These are phyloP conservation scores for Hippasteria phrygiana DNA, from an alignment of 53 echinoderm and acorn worm species.

Conservation along the genomic window DNA sequence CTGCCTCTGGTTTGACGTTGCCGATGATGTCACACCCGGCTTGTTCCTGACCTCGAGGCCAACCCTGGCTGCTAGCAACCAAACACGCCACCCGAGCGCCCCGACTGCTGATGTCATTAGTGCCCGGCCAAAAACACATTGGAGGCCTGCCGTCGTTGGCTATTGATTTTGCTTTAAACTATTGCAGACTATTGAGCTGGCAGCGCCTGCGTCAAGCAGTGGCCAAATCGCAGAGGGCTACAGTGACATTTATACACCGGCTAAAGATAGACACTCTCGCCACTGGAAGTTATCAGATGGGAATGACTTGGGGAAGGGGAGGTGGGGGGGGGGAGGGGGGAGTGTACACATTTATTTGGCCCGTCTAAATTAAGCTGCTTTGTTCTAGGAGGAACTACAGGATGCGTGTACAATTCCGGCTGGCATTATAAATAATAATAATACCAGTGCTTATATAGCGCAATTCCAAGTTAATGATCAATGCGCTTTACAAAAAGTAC, in stretches of 20 bases:
- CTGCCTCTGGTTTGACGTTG: constrained; percentile 41
- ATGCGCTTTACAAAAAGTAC: no score
- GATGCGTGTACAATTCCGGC: not conserved
- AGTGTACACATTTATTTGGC: not conserved
- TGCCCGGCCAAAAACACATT: constrained; percentile 23
- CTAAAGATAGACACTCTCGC: constrained; percentile 44
- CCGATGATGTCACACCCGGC: constrained; percentile 57
- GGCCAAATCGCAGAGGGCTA: not conserved
- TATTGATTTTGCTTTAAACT: constrained; percentile 43
- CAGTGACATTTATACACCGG: constrained; percentile 36
- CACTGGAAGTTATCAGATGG: not conserved
- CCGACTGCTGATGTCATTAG: constrained; percentile 55
- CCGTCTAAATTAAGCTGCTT: constrained; percentile 36
- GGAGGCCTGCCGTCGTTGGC: not conserved
- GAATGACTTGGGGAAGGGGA: no score
- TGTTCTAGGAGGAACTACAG: not conserved
- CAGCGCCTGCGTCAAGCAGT: not conserved
- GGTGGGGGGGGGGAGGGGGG: not conserved
- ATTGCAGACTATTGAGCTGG: constrained; percentile 25
- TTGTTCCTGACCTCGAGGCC: constrained; percentile 28
- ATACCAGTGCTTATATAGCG: no score
- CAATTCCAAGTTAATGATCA: no score
- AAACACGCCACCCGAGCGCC: constrained; percentile 47
- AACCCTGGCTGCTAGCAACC: constrained; percentile 44
- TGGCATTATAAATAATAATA: not conserved